A percentile compares a stretch with the other conserved stretches of the same genome.
phyloP scores from a whole-genome alignment of 2,888 invertebrate species.

The Eutolmus rufibarbis region DNA sequence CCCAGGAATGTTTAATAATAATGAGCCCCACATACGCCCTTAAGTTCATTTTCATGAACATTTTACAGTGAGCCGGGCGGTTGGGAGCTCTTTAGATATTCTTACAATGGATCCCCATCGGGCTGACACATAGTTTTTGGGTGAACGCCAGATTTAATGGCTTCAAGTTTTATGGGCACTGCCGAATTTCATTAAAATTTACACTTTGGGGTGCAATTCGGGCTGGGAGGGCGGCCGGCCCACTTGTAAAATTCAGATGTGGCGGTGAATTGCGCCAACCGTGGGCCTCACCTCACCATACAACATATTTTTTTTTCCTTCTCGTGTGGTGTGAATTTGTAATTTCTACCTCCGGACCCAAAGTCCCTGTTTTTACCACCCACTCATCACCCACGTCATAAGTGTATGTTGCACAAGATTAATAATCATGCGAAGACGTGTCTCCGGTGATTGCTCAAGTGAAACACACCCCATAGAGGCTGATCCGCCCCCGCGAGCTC shows the following conservation, averaged over 20 bases:
- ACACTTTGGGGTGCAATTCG: constrained; percentile 41
- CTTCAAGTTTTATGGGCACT: constrained; percentile 45
- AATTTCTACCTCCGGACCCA: not conserved
- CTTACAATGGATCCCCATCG: constrained; percentile 24
- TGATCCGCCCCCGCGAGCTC: not conserved
- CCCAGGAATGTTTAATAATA: constrained; percentile 38
- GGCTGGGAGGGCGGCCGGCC: not conserved
- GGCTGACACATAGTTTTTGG: constrained; percentile 41
- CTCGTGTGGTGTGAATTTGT: constrained; percentile 18
- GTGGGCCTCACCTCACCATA: not conserved
- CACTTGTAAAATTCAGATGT: not conserved
- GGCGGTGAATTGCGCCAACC: not conserved
- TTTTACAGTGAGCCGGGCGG: not conserved
- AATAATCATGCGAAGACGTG: constrained; percentile 23
- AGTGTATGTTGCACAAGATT: constrained; percentile 35
- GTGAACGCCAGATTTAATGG: constrained; percentile 44
- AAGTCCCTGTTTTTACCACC: not conserved
- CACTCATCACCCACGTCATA: not conserved
- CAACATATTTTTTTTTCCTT: not conserved
- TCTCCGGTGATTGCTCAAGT: constrained; percentile 1
- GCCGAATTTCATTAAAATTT: constrained; percentile 46
- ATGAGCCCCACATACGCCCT: constrained; percentile 37
- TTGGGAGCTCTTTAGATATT: constrained; percentile 24
- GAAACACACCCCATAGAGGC: not conserved
- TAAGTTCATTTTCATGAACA: constrained; percentile 38